phyloP scores from a whole-genome alignment of 2,113 vertebrate species.

The Urocynchramus pylzowi region DNA sequence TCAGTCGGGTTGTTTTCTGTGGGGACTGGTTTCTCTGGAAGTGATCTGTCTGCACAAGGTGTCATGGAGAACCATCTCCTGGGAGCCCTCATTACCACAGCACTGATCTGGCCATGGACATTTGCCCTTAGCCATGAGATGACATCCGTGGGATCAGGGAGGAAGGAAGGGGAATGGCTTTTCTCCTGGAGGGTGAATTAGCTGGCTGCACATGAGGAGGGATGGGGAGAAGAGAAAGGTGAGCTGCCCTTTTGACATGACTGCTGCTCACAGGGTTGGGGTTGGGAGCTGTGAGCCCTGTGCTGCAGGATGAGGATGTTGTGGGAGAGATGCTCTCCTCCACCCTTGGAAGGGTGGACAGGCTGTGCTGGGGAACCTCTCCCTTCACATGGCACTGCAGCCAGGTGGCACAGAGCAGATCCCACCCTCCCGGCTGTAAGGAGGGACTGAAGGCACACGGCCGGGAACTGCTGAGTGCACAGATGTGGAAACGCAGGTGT shows the following conservation, averaged over 20 bases:
- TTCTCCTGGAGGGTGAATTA: neutral
- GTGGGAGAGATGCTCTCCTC: neutral
- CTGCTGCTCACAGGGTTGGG: accelerated
- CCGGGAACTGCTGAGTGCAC: accelerated
- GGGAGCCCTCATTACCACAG: accelerated
- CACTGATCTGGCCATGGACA: neutral
- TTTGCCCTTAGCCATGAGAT: neutral
- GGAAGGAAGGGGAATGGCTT: neutral
- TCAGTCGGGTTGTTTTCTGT: neutral
- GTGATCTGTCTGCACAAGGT: neutral
- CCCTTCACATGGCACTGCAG: accelerated
- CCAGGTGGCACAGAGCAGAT: neutral
- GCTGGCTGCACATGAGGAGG: neutral
- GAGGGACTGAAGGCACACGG: accelerated
- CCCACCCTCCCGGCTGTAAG: accelerated
- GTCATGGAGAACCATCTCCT: neutral
- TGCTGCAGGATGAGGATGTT: neutral
- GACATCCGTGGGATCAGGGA: neutral
- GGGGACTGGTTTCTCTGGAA: neutral
- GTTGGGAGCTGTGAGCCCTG: neutral
- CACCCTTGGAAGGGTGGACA: neutral
- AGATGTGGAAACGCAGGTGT: neutral
- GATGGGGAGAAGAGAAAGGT: neutral
- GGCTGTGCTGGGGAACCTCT: neutral
- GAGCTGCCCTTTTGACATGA: neutral